Evolutionary conservation across 2,888 invertebrate species (phyloP).

Genomic region (Tetranychus piercei): DNA sequence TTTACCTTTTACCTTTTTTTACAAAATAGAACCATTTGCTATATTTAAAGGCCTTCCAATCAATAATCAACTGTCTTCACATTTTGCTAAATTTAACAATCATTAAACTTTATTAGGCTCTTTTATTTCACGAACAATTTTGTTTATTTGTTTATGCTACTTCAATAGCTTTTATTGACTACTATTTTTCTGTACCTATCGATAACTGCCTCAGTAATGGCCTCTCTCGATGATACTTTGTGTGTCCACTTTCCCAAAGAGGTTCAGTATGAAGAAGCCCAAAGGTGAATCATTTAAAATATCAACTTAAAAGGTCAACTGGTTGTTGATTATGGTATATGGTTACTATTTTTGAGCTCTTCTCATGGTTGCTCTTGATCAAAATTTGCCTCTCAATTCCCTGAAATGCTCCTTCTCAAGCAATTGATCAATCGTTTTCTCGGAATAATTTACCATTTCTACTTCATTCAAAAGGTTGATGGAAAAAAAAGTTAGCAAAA

Average conservation of each 20-base stretch:
- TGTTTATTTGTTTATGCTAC: not conserved
- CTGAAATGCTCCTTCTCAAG: not conserved
- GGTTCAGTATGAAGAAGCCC: not conserved
- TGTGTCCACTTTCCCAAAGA: not conserved
- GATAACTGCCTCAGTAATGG: not conserved
- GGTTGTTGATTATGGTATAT: not conserved
- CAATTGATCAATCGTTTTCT: not conserved
- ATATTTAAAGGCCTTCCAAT: not conserved
- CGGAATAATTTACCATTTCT: not conserved
- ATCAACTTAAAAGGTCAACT: not conserved
- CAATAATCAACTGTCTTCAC: not conserved
- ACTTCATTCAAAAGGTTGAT: not conserved
- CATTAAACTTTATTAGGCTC: not conserved
- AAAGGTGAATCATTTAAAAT: not conserved
- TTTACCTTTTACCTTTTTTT: not conserved
- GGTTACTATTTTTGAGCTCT: not conserved
- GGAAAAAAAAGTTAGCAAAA: not conserved
- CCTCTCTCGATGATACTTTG: slow-evolving; percentile 4
- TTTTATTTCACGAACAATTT: not conserved
- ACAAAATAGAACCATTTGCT: not conserved
- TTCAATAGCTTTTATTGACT: not conserved
- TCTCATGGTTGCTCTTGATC: not conserved
- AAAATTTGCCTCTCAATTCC: not conserved
- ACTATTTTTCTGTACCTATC: not conserved
- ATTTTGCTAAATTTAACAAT: not conserved